These are phyloP conservation scores for Anoplolepis gracilipes DNA, from an alignment of 1,140 invertebrate genomes.

Conservation along the genomic window DNA sequence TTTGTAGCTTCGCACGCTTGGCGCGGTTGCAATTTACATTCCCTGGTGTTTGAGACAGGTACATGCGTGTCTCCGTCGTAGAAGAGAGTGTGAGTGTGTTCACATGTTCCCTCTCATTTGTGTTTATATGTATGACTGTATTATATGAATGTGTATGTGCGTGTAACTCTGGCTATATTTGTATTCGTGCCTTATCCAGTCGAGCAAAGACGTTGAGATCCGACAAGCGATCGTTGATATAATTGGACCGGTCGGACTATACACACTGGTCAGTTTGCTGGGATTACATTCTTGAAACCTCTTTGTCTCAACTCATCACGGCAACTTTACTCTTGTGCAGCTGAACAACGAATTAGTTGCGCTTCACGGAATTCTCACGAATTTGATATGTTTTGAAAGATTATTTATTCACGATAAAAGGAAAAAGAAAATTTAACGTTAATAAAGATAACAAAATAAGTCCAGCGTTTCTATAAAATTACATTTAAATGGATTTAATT, in stretches of 20 bases:
- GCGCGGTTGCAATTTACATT: conserved; percentile 79
- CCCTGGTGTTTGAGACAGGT: conserved; percentile 66
- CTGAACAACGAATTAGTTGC: conserved; percentile 5
- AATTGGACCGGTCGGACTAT: conserved; percentile 52
- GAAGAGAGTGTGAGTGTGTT: not conserved
- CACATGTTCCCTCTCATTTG: not conserved
- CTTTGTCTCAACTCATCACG: conserved; percentile 27
- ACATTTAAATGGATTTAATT: no score
- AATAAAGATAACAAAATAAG: not conserved
- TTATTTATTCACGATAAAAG: not conserved
- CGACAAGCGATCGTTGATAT: conserved; percentile 54
- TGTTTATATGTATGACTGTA: not conserved
- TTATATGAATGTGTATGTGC: not conserved
- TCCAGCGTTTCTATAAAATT: no score
- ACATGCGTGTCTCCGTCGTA: conserved; percentile 22
- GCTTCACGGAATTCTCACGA: not conserved
- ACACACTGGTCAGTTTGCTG: conserved; percentile 21
- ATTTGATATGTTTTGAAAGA: not conserved
- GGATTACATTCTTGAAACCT: conserved; percentile 8
- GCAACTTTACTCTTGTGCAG: conserved; percentile 17
- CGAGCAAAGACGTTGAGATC: conserved; percentile 24
- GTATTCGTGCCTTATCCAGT: not conserved
- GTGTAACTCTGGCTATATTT: not conserved
- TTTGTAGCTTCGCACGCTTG: conserved; percentile 66
- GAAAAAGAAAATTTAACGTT: not conserved